A percentile compares a stretch with the other conserved stretches of the same genome.
Evolutionary conservation across 2,888 invertebrate genomes (phyloP).

Genomic region (Tenthredo scrophulariae): DNA sequence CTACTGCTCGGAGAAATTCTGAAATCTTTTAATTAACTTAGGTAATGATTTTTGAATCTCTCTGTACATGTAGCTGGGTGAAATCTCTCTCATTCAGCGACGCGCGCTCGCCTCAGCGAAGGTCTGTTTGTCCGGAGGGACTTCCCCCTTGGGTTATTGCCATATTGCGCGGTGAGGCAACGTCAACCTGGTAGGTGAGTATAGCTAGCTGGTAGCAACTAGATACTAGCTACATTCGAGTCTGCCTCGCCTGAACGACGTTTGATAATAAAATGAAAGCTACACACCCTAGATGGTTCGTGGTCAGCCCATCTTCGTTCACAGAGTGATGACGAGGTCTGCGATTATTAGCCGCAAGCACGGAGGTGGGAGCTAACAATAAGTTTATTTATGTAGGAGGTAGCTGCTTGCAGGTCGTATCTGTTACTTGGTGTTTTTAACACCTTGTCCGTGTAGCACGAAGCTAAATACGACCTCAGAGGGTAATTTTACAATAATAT

Average conservation of each 20-base stretch:
- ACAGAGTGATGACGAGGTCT: neutral
- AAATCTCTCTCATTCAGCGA: constrained; percentile 28
- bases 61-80: constrained; percentile 28
- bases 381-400: neutral
- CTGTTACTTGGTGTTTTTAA: neutral
- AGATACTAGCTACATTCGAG: neutral
- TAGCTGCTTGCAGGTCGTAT: neutral
- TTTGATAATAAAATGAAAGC: constrained; percentile 24
- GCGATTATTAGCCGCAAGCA: constrained; percentile 44
- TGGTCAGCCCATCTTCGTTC: constrained; percentile 35
- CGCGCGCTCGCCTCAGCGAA: constrained; percentile 31
- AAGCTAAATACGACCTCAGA: neutral
- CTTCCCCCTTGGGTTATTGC: constrained; percentile 44
- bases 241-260: constrained; percentile 19
- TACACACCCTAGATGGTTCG: constrained; percentile 1
- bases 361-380: constrained; percentile 31
- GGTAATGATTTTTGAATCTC: constrained; percentile 9
- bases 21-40: neutral
- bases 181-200: constrained; percentile 29
- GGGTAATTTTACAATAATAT: constrained; percentile 36
- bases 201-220: neutral
- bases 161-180: constrained; percentile 48
- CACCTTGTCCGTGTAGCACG: neutral
- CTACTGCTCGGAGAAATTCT: neutral
- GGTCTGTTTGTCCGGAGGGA: constrained; percentile 50